Conservation (phyloP, 2,113 vertebrate genomes). For the Turnix velox region DNA sequence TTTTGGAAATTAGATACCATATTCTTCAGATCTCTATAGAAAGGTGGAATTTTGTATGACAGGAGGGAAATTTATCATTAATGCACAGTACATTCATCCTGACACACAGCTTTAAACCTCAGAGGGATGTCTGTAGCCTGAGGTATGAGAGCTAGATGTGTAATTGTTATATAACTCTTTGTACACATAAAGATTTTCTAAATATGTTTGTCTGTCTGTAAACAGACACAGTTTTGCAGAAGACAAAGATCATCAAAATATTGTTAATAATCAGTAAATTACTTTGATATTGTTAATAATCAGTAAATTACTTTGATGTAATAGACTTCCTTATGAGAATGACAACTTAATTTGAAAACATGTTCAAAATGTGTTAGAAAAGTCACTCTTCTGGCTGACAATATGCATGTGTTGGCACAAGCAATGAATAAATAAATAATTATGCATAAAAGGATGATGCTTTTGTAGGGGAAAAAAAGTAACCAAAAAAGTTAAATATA, state of each 20-base stretch:
- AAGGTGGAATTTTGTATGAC: not conserved
- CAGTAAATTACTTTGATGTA: not conserved
- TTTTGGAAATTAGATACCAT: not conserved
- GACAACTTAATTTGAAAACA: not conserved
- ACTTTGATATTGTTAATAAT: not conserved
- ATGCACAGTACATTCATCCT: not conserved
- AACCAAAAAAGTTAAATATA: not conserved
- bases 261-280: not conserved
- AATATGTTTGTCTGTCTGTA: not conserved
- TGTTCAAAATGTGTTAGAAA: not conserved
- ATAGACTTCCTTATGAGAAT: not conserved
- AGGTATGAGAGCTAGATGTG: not conserved
- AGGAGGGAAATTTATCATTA: not conserved
- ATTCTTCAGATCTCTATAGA: not conserved
- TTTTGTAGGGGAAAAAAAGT: accelerated
- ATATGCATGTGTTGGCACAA: accelerated
- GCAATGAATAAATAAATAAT: not conserved
- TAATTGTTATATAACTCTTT: not conserved
- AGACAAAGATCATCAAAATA: not conserved
- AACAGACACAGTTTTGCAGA: not conserved
- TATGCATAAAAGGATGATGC: not conserved
- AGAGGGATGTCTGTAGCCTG: not conserved
- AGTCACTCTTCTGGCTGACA: not conserved
- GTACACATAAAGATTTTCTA: not conserved
- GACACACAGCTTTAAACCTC: not conserved